Evolutionary conservation across 2,888 invertebrate species (phyloP), one percentile per base, ranked within the genome.

Genomic region (Ptychoptera contaminata): DNA sequence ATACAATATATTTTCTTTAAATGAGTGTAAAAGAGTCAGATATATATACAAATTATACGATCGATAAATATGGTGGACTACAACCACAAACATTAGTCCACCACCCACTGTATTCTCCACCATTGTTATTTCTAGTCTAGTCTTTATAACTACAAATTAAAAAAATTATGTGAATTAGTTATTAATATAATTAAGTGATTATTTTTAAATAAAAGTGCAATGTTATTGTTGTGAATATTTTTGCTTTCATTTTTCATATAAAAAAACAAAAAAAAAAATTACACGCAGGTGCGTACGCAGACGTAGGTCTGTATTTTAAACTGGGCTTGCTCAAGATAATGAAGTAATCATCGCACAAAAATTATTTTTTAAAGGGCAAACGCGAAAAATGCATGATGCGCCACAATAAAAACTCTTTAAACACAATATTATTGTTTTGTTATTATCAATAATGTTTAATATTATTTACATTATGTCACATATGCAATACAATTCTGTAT

Each of bases 211-310:
- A 16, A 42, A 23, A 9, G 42, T 42, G 42, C 35, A 42, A 42
- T 42, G 42, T 42, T 11, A 34, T 42, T 42, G 16, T 16, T 34
- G 42, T 42, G 23, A 42, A 23, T 35, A 34, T 42, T 23, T n/a
- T 23, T 23, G 42, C 34, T 34, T 42, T 42, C 34, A 29, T 42
- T 35, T 23, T 23, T 23, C 23, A 23, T 23, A 23, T 23, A 23
- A 23, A 23, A 23, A 23, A 23, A 23, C 23, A 23, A 23, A 23
- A 23, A 23, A 23, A 68, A 69, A 69, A 72, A 69, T 59, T 68
- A 71, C 81, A 84, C 84, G 83, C 84, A 88, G 85, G 87, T 87
- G 86, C 87, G 86, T 86, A 88, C 87, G 88, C 88, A 88, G 87
- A 76, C 85, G 84, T 84, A 82, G 77, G 79, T 78, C 75, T 71